Evolutionary conservation across 2,888 invertebrate species (phyloP).

Genomic region (Gastracanthus pulcherrimus): DNA sequence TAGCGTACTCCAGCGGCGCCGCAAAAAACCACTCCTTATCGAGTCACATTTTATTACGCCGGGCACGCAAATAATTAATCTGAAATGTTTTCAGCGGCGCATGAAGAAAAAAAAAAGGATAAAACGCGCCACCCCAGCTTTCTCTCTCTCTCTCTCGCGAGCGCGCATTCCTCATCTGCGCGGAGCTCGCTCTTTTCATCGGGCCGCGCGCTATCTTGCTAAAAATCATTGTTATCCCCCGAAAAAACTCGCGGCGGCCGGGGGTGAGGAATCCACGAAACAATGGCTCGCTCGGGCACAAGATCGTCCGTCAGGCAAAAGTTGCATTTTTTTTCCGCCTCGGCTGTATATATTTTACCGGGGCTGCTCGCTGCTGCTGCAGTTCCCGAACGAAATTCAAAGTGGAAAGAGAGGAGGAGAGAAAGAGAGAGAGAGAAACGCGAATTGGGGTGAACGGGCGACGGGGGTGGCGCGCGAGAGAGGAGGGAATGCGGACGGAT

Average conservation of each 20-base stretch:
- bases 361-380: conserved; percentile 56
- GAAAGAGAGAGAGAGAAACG: conserved; percentile 58
- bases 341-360: conserved; percentile 59
- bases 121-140: too few relatives aligned
- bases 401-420: conserved; percentile 62
- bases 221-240: conserved; percentile 48
- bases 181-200: conserved; percentile 1
- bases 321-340: conserved; percentile 54
- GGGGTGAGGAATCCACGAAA: conserved; percentile 39
- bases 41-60: not conserved
- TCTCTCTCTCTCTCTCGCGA: too few relatives aligned
- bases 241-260: conserved; percentile 27
- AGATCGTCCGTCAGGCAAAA: conserved; percentile 50
- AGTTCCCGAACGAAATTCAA: conserved; percentile 57
- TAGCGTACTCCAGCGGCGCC: not conserved
- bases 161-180: too few relatives aligned
- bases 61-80: not conserved
- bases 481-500: not conserved
- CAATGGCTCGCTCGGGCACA: conserved; percentile 39
- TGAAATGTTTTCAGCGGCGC: too few relatives aligned
- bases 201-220: conserved; percentile 15
- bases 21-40: not conserved
- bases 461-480: not conserved
- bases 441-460: conserved; percentile 53
- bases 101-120: not conserved